phyloP scores from a whole-genome alignment of 1,140 invertebrate genomes.

The Drosophila pandora region DNA sequence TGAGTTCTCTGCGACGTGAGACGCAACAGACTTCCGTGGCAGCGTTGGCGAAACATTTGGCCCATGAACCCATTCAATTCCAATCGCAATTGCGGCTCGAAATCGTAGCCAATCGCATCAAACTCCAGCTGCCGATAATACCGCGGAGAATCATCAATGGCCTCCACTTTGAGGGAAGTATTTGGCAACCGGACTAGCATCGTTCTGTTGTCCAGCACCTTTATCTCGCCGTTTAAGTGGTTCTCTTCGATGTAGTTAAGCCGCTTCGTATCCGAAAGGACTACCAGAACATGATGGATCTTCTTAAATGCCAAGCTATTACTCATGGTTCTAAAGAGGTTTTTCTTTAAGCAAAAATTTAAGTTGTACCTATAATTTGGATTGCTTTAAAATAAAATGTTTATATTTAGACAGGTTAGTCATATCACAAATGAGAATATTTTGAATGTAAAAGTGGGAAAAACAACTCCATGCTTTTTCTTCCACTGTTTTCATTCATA shows the following conservation, averaged over 20 bases:
- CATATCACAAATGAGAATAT: neutral
- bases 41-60: slow-evolving; percentile 43
- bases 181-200: slow-evolving; percentile 40
- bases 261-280: slow-evolving; percentile 40
- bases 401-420: slow-evolving; percentile 8
- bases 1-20: slow-evolving; percentile 35
- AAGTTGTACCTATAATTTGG: slow-evolving; percentile 38
- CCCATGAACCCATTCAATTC: slow-evolving; percentile 38
- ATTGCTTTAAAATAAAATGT: slow-evolving; percentile 22
- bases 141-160: neutral
- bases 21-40: slow-evolving; percentile 51
- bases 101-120: slow-evolving; percentile 61
- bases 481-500: too few relatives aligned
- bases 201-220: slow-evolving; percentile 40
- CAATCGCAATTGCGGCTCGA: slow-evolving; percentile 37
- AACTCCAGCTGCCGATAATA: slow-evolving; percentile 62
- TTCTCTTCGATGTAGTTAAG: slow-evolving; percentile 1
- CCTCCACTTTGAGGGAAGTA: neutral
- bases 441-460: neutral
- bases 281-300: slow-evolving; percentile 52
- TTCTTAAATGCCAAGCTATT: slow-evolving; percentile 14
- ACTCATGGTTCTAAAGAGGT: slow-evolving; percentile 6
- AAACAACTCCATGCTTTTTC: too few relatives aligned
- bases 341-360: slow-evolving; percentile 20
- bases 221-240: slow-evolving; percentile 28